Conservation (phyloP, 2,888 invertebrate genomes). For the Heterodera filipjevi region DNA sequence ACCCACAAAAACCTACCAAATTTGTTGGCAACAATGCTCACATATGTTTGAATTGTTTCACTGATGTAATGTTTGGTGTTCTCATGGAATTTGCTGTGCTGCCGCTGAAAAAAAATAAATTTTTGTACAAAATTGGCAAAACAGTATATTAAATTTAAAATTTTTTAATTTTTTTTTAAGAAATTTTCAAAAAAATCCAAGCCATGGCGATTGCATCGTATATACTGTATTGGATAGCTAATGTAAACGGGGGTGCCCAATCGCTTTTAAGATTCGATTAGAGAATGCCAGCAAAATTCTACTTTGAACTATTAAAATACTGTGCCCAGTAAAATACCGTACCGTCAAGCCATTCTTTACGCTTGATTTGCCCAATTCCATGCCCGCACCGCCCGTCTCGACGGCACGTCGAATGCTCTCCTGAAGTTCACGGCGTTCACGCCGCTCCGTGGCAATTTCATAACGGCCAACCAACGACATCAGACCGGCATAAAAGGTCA, state of each 20-base stretch:
- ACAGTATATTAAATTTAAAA: background rate
- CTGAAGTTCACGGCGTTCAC: constrained; percentile 39
- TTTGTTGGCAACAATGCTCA: constrained; percentile 46
- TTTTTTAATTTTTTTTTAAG: background rate
- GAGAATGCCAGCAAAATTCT: no score
- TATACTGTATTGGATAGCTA: no score
- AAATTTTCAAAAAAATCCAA: no score
- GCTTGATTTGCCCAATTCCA: constrained; percentile 12
- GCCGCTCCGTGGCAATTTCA: constrained; percentile 52
- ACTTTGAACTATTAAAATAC: no score
- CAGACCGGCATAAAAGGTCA: constrained; percentile 61
- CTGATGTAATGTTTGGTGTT: constrained; percentile 58
- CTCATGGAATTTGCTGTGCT: constrained; percentile 63
- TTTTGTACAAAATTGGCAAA: background rate
- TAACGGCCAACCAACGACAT: constrained; percentile 47
- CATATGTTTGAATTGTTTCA: constrained; percentile 49
- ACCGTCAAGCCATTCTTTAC: constrained; percentile 18
- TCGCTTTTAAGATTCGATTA: no score
- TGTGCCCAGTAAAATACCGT: background rate
- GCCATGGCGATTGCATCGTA: no score
- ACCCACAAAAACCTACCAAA: constrained; percentile 1
- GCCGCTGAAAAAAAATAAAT: constrained; percentile 47
- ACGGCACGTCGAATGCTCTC: constrained; percentile 38
- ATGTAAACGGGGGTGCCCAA: no score
- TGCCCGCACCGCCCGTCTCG: constrained; percentile 9